Base-by-base conservation (phyloP, 2,113 vertebrate species). In the Mesembrinibis cayennensis region DNA sequence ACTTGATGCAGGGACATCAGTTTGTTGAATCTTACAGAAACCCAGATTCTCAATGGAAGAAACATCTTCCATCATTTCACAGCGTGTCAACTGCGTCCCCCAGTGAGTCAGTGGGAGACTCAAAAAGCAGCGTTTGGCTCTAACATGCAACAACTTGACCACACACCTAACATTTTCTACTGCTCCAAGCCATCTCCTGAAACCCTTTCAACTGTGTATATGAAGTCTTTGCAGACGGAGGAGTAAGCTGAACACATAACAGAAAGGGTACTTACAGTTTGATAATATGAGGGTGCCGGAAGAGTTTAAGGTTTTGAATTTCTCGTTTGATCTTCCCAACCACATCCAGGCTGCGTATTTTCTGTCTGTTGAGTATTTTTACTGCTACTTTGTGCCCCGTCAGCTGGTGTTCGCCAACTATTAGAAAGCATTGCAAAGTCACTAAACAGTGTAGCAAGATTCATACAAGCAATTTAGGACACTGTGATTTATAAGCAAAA, bases 271-370 rank as follows among this genome's bases (percentile, higher is more conserved):
- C 99, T 99, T 97, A 99, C 99, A 99, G 98, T 96, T 99, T 99
- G 98, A 99, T 99, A 95, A 99, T 99, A 96, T 99, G 99, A 45
- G 99, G 99, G 96, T 99, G 99, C 86, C 99, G 98, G 96, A 99
- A 99, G 96, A 99, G 99, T 94, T 99, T 99, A 65, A 99, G 98
- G 96, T 99, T 99, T 97, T 99, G 99, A 92, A 99, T 99, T 98
- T 99, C 99, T 66, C 99, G 96, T 94, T 99, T 99, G 98, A 99
- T 99, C 98, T 99, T 99, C 77, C 99, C 99, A 89, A 99, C 99
- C 89, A 99, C 99, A 98, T 99, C 99, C 71, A 99, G 99, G 93
- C 99, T 99, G 89, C 99, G 99, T 96, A 99, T 99, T 98, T 98
- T 99, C 98, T 99, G 99, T 90, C 99, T 98, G 97, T 99, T 99